phyloP scores from a whole-genome alignment of 2,888 invertebrate genomes.

The Ornithoptera alexandrae region DNA sequence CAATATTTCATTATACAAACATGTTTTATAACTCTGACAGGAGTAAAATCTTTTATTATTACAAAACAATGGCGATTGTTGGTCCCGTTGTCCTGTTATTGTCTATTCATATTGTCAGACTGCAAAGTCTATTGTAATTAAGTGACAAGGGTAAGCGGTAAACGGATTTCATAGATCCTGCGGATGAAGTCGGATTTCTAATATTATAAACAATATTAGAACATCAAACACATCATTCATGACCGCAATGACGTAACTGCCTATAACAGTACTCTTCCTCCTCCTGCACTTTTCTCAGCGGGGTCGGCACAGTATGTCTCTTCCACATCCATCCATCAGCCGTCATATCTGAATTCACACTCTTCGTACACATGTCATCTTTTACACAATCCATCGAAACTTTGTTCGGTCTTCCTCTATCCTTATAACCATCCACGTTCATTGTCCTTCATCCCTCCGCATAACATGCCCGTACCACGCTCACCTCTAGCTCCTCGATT shows the following conservation, averaged over 20 bases:
- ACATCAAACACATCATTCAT: neutral
- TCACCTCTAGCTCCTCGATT: too few relatives aligned
- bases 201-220: neutral
- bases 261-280: too few relatives aligned
- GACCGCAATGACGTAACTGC: neutral
- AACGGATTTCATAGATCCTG: conserved; percentile 6
- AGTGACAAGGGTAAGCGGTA: conserved; percentile 14
- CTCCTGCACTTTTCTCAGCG: too few relatives aligned
- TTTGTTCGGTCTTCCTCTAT: too few relatives aligned
- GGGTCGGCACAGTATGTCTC: too few relatives aligned
- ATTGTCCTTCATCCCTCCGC: too few relatives aligned
- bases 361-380: too few relatives aligned
- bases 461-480: too few relatives aligned
- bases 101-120: conserved; percentile 18
- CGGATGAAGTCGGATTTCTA: neutral
- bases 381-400: too few relatives aligned
- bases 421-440: too few relatives aligned
- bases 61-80: conserved; percentile 8
- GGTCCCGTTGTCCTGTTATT: conserved; percentile 11
- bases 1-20: neutral
- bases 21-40: neutral
- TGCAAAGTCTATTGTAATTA: conserved; percentile 8
- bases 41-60: conserved; percentile 3
- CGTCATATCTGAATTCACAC: too few relatives aligned
- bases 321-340: too few relatives aligned